Percentiles rank a stretch among this genome's conserved stretches.
These are phyloP conservation scores for Dynastes tityus DNA, from an alignment of 2,888 invertebrate species.

Conservation along the genomic window DNA sequence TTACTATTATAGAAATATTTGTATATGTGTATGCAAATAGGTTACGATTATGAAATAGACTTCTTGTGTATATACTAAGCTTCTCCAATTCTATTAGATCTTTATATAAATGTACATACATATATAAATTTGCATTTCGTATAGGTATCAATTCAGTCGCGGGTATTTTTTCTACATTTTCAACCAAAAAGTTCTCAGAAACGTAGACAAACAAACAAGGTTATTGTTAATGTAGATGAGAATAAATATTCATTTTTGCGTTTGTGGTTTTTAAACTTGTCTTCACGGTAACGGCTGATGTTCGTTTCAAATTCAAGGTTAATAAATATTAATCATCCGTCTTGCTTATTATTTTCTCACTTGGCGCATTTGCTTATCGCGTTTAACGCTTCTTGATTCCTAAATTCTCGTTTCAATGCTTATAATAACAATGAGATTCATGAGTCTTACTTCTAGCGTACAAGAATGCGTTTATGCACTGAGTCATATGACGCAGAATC, in stretches of 20 bases:
- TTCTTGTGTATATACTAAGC: neutral
- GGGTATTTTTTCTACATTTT: neutral
- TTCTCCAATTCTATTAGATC: neutral
- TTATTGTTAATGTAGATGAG: neutral
- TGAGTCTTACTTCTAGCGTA: too few relatives aligned
- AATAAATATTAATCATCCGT: slow-evolving; percentile 6
- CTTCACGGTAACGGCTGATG: neutral
- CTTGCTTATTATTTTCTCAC: neutral
- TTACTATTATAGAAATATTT: neutral
- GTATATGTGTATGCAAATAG: neutral
- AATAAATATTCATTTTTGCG: neutral
- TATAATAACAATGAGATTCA: neutral
- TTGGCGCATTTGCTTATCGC: neutral
- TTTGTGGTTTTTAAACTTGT: neutral
- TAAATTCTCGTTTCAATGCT: neutral
- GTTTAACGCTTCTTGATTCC: neutral
- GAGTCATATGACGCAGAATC: too few relatives aligned
- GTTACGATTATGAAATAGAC: neutral
- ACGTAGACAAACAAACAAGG: neutral
- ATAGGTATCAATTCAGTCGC: neutral
- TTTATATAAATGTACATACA: neutral
- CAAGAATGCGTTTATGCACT: too few relatives aligned
- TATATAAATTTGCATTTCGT: neutral
- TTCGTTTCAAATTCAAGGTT: slow-evolving; percentile 12
- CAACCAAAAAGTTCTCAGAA: neutral